phyloP scores from a whole-genome alignment of 2,888 invertebrate species.

The Apodemia duryi region DNA sequence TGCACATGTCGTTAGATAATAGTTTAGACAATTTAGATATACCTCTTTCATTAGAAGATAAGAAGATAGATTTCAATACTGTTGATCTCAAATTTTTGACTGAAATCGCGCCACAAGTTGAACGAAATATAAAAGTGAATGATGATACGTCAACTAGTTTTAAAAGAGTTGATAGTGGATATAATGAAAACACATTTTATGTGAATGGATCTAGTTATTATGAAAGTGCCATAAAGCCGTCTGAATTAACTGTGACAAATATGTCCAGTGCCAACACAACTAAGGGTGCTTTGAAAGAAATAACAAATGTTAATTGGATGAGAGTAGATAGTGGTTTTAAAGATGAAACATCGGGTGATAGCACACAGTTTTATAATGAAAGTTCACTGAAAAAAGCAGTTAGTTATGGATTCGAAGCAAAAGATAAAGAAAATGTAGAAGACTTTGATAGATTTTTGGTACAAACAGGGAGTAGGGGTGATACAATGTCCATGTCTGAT shows the following conservation, averaged over 20 bases:
- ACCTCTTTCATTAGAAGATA: conserved; percentile 57
- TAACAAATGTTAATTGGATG: conserved; percentile 70
- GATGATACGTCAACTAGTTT: conserved; percentile 54
- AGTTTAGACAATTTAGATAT: conserved; percentile 61
- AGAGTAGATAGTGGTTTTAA: conserved; percentile 71
- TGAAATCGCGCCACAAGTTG: conserved; percentile 53
- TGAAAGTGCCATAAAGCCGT: conserved; percentile 74
- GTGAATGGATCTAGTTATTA: conserved; percentile 68
- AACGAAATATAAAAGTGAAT: conserved; percentile 45
- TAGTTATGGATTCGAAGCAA: conserved; percentile 50
- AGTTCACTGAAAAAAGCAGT: conserved; percentile 41
- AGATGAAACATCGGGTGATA: conserved; percentile 64
- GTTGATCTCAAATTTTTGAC: conserved; percentile 73
- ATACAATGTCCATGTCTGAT: conserved; percentile 68
- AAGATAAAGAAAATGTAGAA: conserved; percentile 60
- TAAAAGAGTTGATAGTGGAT: conserved; percentile 67
- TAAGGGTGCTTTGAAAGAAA: conserved; percentile 59
- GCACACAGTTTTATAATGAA: conserved; percentile 57
- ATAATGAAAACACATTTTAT: conserved; percentile 66
- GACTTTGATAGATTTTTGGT: conserved; percentile 52
- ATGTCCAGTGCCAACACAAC: conserved; percentile 40
- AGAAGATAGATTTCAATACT: conserved; percentile 66
- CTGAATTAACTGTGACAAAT: conserved; percentile 65
- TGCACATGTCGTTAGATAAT: conserved; percentile 64
- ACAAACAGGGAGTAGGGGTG: conserved; percentile 49